Base-by-base conservation (phyloP, 2,113 vertebrate genomes). In the Archilochus colubris region DNA sequence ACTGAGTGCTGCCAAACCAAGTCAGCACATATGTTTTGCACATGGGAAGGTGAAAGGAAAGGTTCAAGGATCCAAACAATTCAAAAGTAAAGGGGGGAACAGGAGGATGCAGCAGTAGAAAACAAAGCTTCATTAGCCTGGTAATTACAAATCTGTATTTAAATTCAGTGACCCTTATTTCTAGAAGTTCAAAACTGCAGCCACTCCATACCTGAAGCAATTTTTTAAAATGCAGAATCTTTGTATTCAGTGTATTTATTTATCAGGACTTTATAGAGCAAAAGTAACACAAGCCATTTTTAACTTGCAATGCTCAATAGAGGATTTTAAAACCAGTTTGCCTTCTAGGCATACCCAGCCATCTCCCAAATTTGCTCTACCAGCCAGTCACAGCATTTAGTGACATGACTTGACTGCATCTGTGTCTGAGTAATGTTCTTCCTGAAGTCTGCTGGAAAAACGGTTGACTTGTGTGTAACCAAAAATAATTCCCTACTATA, bases 311-410 rank as follows among this genome's bases (percentile, higher is more conserved):
- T 50, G 40, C 27, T 85, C 19, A 59, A 6, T 12, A 51, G 25
- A 74, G 64, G 55, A 28, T 48, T 91, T 82, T n/a, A 74, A 82
- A 76, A 31, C 53, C 36, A 54, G 50, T 86, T 72, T 90, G 61
- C 57, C 86, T 93, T 93, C 57, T 73, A 81, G 75, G 61, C 53
- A 54, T 61, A 80, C 12, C 38, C 50, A 90, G 82, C 30, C 81
- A 28, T 89, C 61, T 88, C 54, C 46, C 40, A 89, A 79, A 57
- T 57, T 72, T 31, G 36, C 40, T 90, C 24, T 51, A 62, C 43
- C 59, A 90, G 76, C 61, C 57, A 75, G 54, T 51, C 17, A 4
- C 7, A 9, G 68, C n/a, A 36, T 80, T 93, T 25, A 81, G 72
- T 74, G 72, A 25, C 69, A 48, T 1, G 3, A 67, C 23, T 75